A percentile compares a stretch with the other conserved stretches of the same genome.
Conservation (phyloP, 2,113 vertebrate genomes). For the Larimichthys polyactis region DNA sequence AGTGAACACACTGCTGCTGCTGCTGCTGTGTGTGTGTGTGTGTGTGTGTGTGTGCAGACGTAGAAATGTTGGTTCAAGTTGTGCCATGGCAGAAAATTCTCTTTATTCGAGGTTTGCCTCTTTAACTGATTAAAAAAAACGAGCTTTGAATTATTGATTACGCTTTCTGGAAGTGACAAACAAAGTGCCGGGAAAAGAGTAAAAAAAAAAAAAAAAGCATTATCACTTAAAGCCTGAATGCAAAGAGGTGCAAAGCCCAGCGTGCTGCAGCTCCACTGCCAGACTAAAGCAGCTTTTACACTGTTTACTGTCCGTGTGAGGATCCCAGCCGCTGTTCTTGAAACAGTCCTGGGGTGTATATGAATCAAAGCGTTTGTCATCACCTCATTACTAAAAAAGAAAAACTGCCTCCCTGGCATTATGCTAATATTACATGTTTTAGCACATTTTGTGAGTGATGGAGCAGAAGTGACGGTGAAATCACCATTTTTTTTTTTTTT, state of each 20-base stretch:
- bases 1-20: background rate
- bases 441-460: slow-evolving; percentile 1
- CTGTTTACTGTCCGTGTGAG: slow-evolving; percentile 52
- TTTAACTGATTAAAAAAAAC: slow-evolving; percentile 51
- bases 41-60: background rate
- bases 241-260: slow-evolving; percentile 77
- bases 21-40: too few species aligned
- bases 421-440: slow-evolving; percentile 42
- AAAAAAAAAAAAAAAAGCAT: slow-evolving; percentile 56
- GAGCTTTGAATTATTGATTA: slow-evolving; percentile 74
- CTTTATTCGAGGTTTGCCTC: slow-evolving; percentile 17
- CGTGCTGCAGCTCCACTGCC: slow-evolving; percentile 62
- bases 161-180: slow-evolving; percentile 64
- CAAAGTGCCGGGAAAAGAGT: slow-evolving; percentile 63
- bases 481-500: background rate
- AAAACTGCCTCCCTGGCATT: slow-evolving; percentile 44
- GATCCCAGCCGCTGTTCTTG: slow-evolving; percentile 29
- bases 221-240: slow-evolving; percentile 73
- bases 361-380: slow-evolving; percentile 65
- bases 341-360: slow-evolving; percentile 27
- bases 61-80: background rate
- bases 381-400: slow-evolving; percentile 44
- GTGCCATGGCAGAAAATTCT: background rate
- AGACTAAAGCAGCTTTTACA: slow-evolving; percentile 59
- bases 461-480: background rate